phyloP scores from a whole-genome alignment of 2,797 vertebrate species.

The Chelon auratus region DNA sequence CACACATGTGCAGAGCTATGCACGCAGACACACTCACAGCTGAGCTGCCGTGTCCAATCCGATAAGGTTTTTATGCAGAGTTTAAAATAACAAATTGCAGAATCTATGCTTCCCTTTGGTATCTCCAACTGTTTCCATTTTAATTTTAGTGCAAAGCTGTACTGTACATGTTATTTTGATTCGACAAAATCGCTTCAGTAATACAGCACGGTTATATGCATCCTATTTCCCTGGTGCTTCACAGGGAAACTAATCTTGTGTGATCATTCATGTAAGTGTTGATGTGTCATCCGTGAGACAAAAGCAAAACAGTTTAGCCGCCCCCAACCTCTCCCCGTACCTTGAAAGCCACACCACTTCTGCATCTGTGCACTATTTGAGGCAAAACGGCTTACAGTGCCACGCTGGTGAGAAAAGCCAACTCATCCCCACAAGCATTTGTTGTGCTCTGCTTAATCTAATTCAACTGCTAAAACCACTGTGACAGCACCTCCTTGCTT shows the following conservation, averaged over 20 bases:
- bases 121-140: slow-evolving; percentile 20
- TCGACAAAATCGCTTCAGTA: slow-evolving; percentile 31
- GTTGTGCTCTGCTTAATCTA: slow-evolving; percentile 76
- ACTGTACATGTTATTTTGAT: slow-evolving; percentile 15
- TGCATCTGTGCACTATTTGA: slow-evolving; percentile 59
- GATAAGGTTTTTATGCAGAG: slow-evolving; percentile 45
- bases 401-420: slow-evolving; percentile 72
- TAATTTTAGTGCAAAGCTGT: slow-evolving; percentile 38
- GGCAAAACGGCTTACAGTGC: slow-evolving; percentile 68
- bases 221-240: slow-evolving; percentile 52
- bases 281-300: slow-evolving; percentile 57
- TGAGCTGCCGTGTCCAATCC: slow-evolving; percentile 57
- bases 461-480: slow-evolving; percentile 73
- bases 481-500: slow-evolving; percentile 69
- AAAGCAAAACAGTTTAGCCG: slow-evolving; percentile 54
- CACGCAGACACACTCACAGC: slow-evolving; percentile 26
- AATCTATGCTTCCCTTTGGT: slow-evolving; percentile 34
- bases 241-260: slow-evolving; percentile 46
- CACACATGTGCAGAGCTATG: slow-evolving; percentile 27
- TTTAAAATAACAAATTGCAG: slow-evolving; percentile 57
- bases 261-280: slow-evolving; percentile 52
- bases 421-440: slow-evolving; percentile 78
- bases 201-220: slow-evolving; percentile 21
- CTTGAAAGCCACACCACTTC: slow-evolving; percentile 67
- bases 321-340: slow-evolving; percentile 58